These are phyloP conservation scores for Molorchus minor DNA, from an alignment of 2,888 invertebrate species.

Conservation along the genomic window DNA sequence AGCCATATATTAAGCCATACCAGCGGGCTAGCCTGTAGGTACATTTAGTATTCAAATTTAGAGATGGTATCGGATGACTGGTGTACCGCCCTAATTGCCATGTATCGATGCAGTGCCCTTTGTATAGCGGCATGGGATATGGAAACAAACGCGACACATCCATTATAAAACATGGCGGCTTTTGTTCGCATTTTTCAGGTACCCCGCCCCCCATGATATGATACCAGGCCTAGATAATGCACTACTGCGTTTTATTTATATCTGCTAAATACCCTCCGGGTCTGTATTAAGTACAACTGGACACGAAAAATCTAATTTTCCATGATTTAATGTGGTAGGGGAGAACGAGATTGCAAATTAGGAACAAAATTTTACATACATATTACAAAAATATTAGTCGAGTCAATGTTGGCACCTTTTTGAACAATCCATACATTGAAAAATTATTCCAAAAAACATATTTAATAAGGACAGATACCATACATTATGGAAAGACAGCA, in stretches of 20 bases:
- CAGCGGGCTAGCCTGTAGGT: conserved; percentile 45
- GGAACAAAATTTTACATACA: no score
- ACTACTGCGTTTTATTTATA: conserved; percentile 34
- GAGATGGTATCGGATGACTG: conserved; percentile 60
- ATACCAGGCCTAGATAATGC: conserved; percentile 55
- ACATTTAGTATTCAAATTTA: conserved; percentile 58
- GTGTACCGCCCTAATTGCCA: conserved; percentile 61
- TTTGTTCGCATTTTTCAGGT: conserved; percentile 57
- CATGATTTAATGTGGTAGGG: no score
- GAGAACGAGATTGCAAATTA: no score
- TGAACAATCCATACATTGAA: no score
- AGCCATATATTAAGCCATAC: conserved; percentile 45
- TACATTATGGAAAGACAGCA: no score
- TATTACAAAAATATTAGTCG: no score
- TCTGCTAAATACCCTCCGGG: conserved; percentile 7
- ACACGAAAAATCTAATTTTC: no score
- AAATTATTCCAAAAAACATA: no score
- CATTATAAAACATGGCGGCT: conserved; percentile 60
- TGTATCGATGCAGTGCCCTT: conserved; percentile 60
- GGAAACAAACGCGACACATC: conserved; percentile 60
- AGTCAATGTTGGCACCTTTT: no score
- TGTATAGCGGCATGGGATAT: conserved; percentile 56
- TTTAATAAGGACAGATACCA: no score
- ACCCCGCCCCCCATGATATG: conserved; percentile 55
- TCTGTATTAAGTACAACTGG: neutral